Base-by-base conservation (phyloP, 2,888 invertebrate genomes). In the Coecobrya sp. region DNA sequence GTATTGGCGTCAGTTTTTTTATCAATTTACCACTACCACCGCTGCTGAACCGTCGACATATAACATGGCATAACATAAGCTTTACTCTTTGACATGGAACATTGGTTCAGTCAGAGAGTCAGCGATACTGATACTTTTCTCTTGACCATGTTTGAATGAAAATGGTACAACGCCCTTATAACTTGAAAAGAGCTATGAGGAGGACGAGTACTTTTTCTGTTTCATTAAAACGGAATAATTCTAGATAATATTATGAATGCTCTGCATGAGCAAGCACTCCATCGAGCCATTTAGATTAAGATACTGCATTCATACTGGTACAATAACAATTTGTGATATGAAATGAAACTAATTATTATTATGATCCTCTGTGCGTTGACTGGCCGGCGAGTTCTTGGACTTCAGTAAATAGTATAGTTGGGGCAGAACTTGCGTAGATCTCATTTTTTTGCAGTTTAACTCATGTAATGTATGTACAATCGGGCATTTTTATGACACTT, bases 1-100 rank as follows among this genome's bases (percentile, higher is more conserved):
- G 52, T 22, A 30, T 86, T 76, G 86, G 86, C 86, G 86, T 87
- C 86, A 87, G 86, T 76, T 49, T 49, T 81, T 86, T 86, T 73
- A 86, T 86, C 86, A 73, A 73, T 70, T 86, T 49, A 52, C 70
- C 86, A 86, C 30, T 30, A 52, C 62, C 27, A 16, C 59, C 16
- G 11, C 30, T 13, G 13, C n/a, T 30, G 27, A 13, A 70, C 49
- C 22, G 82, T 59, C 59, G 45, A 16, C 36, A n/a, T 16, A 55
- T 16, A 55, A 16, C n/a, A n/a, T 55, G 11, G 70, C n/a, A 36
- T 36, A 68, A 16, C 42, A 19, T 45, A 42, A 0, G 13, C 7
- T 7, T 70, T 1, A 42, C 42, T 79, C 52, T 52, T 52, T 49
- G 52, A 79, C 25, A 81, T 81, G 81, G 62, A 84, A 27, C 62